Evolutionary conservation across 1,140 invertebrate genomes (phyloP).

Genomic region (Belonocnema kinseyi): DNA sequence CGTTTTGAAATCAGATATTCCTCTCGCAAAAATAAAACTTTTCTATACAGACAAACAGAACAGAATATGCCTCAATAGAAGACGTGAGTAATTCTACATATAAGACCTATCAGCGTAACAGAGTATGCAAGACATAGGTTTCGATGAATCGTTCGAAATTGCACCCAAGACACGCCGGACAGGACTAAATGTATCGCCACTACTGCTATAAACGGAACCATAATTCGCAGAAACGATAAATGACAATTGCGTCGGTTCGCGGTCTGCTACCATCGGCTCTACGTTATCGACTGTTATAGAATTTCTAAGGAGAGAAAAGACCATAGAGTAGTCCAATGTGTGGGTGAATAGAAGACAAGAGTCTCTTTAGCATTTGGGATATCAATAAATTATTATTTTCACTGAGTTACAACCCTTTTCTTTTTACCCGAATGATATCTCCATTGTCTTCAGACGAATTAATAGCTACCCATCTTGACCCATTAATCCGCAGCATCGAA

Average conservation of each 20-base stretch:
- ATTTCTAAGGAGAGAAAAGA: background rate
- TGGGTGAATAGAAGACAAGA: constrained; percentile 64
- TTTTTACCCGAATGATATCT: constrained; percentile 61
- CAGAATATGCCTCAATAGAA: background rate
- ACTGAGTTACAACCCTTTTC: constrained; percentile 51
- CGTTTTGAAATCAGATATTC: too few relatives aligned
- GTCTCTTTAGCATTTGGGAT: constrained; percentile 61
- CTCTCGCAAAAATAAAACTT: too few relatives aligned
- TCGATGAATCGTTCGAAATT: constrained; percentile 66
- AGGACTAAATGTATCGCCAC: constrained; percentile 50
- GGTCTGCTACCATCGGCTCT: constrained; percentile 60
- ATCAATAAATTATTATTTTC: constrained; percentile 69
- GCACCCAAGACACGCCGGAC: constrained; percentile 44
- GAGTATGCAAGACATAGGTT: constrained; percentile 66
- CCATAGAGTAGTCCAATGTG: constrained; percentile 58
- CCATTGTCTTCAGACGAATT: constrained; percentile 65
- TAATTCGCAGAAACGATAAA: constrained; percentile 68
- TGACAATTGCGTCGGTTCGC: constrained; percentile 64
- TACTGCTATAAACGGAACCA: constrained; percentile 60
- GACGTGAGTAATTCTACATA: constrained; percentile 5
- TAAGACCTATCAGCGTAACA: constrained; percentile 38
- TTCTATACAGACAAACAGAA: background rate
- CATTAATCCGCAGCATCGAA: background rate
- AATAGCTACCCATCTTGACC: constrained; percentile 52
- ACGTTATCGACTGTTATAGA: background rate